Conservation (phyloP, 2,888 invertebrate species). For the Diabrotica balteata region DNA sequence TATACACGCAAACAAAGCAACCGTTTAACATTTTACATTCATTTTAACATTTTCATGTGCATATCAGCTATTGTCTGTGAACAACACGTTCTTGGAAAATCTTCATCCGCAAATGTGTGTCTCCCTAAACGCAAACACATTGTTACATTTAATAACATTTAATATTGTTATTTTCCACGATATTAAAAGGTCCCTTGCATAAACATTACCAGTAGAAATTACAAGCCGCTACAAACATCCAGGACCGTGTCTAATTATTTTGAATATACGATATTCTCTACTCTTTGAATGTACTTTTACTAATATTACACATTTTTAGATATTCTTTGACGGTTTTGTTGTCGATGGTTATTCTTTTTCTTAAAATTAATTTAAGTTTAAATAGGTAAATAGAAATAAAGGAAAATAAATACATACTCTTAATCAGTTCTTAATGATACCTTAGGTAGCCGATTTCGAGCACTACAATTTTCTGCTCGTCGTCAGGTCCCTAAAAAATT, state of each 20-base stretch:
- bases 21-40: background rate
- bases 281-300: background rate
- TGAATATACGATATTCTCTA: background rate
- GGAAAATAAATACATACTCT: too few species aligned
- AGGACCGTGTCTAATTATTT: background rate
- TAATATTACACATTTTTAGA: too few species aligned
- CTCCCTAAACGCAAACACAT: slow-evolving; percentile 19
- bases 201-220: slow-evolving; percentile 27
- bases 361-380: too few species aligned
- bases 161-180: slow-evolving; percentile 26
- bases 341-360: too few species aligned
- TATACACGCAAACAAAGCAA: too few species aligned
- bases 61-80: slow-evolving; percentile 3
- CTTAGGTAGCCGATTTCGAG: too few species aligned
- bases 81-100: slow-evolving; percentile 13
- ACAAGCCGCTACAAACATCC: slow-evolving; percentile 9
- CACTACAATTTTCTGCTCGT: too few species aligned
- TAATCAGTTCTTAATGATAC: too few species aligned
- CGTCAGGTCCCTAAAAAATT: too few species aligned
- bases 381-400: too few species aligned
- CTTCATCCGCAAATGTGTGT: slow-evolving; percentile 17
- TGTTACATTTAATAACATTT: slow-evolving; percentile 27
- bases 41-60: background rate
- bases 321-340: too few species aligned
- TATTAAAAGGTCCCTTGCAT: slow-evolving; percentile 32